Evolutionary conservation across 2,888 invertebrate genomes (phyloP), one percentile per base, ranked within the genome.

Genomic region (Endomychus coccineus): DNA sequence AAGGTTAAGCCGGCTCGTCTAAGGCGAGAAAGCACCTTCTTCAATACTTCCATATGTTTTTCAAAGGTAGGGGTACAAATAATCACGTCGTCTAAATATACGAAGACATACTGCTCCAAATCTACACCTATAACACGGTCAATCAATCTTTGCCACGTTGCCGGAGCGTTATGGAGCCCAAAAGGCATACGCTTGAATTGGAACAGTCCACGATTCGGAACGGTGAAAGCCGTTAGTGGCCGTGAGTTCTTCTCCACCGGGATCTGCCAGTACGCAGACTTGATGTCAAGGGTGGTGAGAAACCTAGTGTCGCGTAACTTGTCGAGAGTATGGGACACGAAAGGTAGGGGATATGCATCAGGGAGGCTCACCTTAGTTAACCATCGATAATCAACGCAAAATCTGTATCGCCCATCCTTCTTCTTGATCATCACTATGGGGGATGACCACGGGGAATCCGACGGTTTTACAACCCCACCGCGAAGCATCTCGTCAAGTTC

Each of bases 121-220:
- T 52, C 49, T 3, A 44, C 29, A 1, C 51, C 48, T 2, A 55
- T 27, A n/a, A 54, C 42, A 1, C 17, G 25, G 34, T 55, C 52
- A 23, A 56, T 46, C n/a, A 56, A 36, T 1, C 51, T 27, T 25
- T 53, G 50, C 39, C 46, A 55, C 2, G 50, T 53, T 4, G 49
- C 49, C 0, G 51, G 49, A 1, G 54, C 44, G 31, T 46, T 51
- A 27, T 41, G 42, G 3, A 58, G 27, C 1, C 56, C 56, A 41
- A 56, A 57, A 1, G 56, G 53, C 50, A 56, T 49, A 4, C 48
- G 27, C 1, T 5, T 24, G 31, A 50, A 48, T 17, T 50, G 44
- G 12, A 30, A 48, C 1, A 46, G 29, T 1, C 48, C 46, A 4
- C 48, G 16, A 21, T 34, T 27, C 3, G 46, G 45, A 5, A 48